Conservation (phyloP, 2,797 vertebrate species). For the Gymnodraco acuticeps region DNA sequence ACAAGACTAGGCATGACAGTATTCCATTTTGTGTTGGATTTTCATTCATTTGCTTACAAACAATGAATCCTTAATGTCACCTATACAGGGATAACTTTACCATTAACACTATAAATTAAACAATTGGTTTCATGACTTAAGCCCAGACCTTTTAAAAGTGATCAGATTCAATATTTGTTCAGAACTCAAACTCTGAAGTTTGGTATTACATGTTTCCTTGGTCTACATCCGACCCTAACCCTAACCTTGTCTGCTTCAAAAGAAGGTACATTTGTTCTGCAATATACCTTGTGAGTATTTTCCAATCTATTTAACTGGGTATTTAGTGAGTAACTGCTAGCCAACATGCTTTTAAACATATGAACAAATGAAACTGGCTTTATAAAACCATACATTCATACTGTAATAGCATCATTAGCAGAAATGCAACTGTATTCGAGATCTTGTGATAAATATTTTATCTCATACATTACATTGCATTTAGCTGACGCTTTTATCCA, state of each 20-base stretch:
- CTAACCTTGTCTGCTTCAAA: neutral
- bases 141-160: neutral
- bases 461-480: too few species aligned
- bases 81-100: neutral
- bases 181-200: neutral
- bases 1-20: too few species aligned
- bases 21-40: neutral
- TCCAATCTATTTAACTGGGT: neutral
- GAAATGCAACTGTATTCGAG: neutral
- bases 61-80: neutral
- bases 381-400: neutral
- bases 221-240: constrained; percentile 23
- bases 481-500: too few species aligned
- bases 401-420: neutral
- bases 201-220: constrained; percentile 20
- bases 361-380: neutral
- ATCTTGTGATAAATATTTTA: neutral
- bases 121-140: neutral
- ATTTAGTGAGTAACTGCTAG: neutral
- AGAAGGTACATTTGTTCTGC: constrained; percentile 5
- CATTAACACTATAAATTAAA: neutral
- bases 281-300: constrained; percentile 42
- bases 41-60: neutral
- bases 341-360: neutral
- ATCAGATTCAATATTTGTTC: neutral